These are phyloP conservation scores for Xestia rhomboidea DNA, from an alignment of 2,888 invertebrate species.

Conservation along the genomic window DNA sequence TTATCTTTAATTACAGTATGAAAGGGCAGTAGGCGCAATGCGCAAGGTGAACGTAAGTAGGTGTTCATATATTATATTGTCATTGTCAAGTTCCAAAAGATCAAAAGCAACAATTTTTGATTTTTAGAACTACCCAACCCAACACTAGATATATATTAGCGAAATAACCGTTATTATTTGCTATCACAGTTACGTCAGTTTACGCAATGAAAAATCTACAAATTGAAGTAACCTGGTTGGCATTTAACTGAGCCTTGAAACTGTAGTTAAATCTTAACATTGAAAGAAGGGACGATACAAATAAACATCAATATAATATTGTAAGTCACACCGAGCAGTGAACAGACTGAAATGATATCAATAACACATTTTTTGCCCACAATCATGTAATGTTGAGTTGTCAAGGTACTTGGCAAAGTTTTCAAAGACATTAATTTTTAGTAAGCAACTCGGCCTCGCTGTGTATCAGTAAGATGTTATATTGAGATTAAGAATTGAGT, in stretches of 20 bases:
- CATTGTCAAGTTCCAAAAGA: background rate
- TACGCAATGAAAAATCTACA: constrained; percentile 39
- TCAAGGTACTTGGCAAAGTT: constrained; percentile 40
- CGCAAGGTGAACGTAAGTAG: background rate
- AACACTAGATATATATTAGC: background rate
- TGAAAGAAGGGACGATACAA: constrained; percentile 36
- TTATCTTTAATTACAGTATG: constrained; percentile 30
- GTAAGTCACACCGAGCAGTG: constrained; percentile 17
- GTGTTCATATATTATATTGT: background rate
- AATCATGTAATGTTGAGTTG: constrained; percentile 22
- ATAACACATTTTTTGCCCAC: constrained; percentile 36
- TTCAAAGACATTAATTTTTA: constrained; percentile 45
- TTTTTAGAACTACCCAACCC: background rate
- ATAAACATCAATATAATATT: constrained; percentile 28
- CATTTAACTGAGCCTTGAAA: constrained; percentile 49
- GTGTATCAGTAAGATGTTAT: constrained; percentile 57
- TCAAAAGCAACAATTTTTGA: background rate
- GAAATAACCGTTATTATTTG: constrained; percentile 13
- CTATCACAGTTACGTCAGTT: constrained; percentile 27
- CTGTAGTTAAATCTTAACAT: constrained; percentile 39
- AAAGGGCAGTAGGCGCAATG: background rate
- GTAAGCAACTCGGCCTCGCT: constrained; percentile 54
- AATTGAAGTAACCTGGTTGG: constrained; percentile 44
- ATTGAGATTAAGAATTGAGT: constrained; percentile 55
- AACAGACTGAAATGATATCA: constrained; percentile 27